Base-by-base conservation (phyloP, 2,113 vertebrate genomes). In the Sceloporus undulatus region DNA sequence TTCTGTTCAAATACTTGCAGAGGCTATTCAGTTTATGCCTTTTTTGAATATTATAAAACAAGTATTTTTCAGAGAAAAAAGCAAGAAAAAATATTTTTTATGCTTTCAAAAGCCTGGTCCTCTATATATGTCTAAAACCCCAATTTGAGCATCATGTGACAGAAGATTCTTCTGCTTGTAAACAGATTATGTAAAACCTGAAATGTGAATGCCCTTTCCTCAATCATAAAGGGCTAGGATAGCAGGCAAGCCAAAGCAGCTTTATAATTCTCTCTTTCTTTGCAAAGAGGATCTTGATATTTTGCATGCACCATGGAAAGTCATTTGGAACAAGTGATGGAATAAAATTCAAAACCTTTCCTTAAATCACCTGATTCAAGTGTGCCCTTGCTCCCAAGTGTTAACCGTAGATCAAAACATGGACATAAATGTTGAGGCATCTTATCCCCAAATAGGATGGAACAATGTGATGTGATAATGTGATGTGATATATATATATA, bases 351-450 rank as follows among this genome's bases (percentile, higher is more conserved):
- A 0, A 91, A 59, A 66, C 70, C 85, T 84, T 23, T 59, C 54
- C n/a, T 81, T 91, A 18, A 4, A 65, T 70, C 23, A 40, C 7
- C 10, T 90, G 54, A 66, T 38, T 86, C 89, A 79, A n/a, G 14
- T 27, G 75, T 38, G 13, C 16, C 74, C 48, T 86, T 65, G 54
- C 0, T 0, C 7, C n/a, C 1, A 29, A 62, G 59, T 81, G 80
- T 13, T 73, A 40, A 29, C 40, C 18, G 16, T 82, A 87, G 56
- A 78, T 25, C 48, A 90, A 93, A 80, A 23, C 66, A 52, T 38
- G 52, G 10, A 40, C 62, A 56, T 59, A 90, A 81, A 25, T 88
- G 54, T 0, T 88, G 52, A 90, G 90, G 40, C 0, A 0, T 76
- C 23, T 21, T 25, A 29, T 0, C 2, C 84, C 84, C 82, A n/a